Percentiles rank a stretch among this genome's conserved stretches.
phyloP scores from a whole-genome alignment of 1,140 invertebrate species.

The Drosophila paulistorum region DNA sequence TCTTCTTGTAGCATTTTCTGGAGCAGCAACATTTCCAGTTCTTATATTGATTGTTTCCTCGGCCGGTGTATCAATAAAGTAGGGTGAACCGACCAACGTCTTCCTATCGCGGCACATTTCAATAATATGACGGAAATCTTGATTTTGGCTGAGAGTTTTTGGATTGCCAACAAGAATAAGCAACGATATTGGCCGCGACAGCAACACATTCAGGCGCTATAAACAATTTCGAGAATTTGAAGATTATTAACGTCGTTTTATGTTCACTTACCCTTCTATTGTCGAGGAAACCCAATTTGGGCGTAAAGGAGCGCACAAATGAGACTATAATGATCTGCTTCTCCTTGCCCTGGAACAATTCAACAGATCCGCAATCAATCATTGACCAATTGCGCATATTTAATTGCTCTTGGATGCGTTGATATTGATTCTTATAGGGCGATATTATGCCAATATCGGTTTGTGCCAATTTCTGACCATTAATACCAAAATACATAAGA shows the following conservation, averaged over 20 bases:
- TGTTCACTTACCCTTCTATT: constrained; percentile 86
- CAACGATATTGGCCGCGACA: constrained; percentile 91
- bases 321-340: constrained; percentile 91
- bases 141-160: constrained; percentile 61
- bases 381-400: constrained; percentile 63
- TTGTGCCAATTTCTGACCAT: constrained; percentile 83
- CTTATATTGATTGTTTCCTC: constrained; percentile 24
- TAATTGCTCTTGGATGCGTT: constrained; percentile 84
- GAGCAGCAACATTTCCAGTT: constrained; percentile 16
- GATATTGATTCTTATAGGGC: constrained; percentile 90
- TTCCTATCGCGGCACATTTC: constrained; percentile 61
- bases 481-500: constrained; percentile 81
- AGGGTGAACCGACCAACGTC: constrained; percentile 60
- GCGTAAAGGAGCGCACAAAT: constrained; percentile 88
- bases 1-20: constrained; percentile 7
- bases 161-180: constrained; percentile 93
- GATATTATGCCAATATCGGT: constrained; percentile 92
- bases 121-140: constrained; percentile 66
- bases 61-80: constrained; percentile 43
- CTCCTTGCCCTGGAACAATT: constrained; percentile 94
- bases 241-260: background rate
- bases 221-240: constrained; percentile 25
- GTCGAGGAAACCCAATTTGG: constrained; percentile 88
- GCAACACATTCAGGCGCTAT: constrained; percentile 92
- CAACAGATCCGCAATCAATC: constrained; percentile 91